Evolutionary conservation across 1,140 invertebrate genomes (phyloP), one percentile per base, ranked within the genome.

Genomic region (Drosophila erecta): DNA sequence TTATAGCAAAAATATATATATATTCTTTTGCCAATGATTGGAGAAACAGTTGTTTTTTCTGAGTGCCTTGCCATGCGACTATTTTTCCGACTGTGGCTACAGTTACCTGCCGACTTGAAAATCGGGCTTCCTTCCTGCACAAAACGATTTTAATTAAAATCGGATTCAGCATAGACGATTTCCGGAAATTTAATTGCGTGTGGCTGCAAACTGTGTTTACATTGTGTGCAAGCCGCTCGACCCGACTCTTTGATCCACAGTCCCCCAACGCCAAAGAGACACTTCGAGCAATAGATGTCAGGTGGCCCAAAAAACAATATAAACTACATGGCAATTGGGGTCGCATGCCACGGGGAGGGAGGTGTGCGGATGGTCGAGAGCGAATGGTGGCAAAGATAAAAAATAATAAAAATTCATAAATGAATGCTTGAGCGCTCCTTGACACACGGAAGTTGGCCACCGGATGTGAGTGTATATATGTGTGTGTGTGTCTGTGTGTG

Each of bases 101-200:
- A 8, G n/a, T 8, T 64, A 61, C 47, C 59, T 73, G 73, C 40
- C 75, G 70, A 71, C n/a, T 47, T 62, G 37, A 51, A 78, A 67
- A 72, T 70, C 66, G 70, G 27, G 8, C 60, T 73, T 87, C 70
- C 83, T 81, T 76, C 71, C 76, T 65, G 58, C 71, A 69, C 51
- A 58, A 83, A 83, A 76, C 79, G 79, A 67, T 87, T 87, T 87
- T 87, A 87, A 87, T 87, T 87, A 87, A 87, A 89, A 89, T 89
- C 84, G 84, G 84, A 87, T 89, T 79, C 73, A 65, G 79, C 57
- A 80, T 77, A 71, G 84, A 89, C 85, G 76, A 80, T 84, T 87
- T 87, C 79, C 84, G 73, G 64, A 58, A 66, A 79, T 67, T 79
- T 79, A 87, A 87, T 89, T 87, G 79, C 72, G 73, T 83, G 79